These are phyloP conservation scores for Platynereis dumerilii DNA, from an alignment of 2,888 invertebrate genomes.

Conservation along the genomic window DNA sequence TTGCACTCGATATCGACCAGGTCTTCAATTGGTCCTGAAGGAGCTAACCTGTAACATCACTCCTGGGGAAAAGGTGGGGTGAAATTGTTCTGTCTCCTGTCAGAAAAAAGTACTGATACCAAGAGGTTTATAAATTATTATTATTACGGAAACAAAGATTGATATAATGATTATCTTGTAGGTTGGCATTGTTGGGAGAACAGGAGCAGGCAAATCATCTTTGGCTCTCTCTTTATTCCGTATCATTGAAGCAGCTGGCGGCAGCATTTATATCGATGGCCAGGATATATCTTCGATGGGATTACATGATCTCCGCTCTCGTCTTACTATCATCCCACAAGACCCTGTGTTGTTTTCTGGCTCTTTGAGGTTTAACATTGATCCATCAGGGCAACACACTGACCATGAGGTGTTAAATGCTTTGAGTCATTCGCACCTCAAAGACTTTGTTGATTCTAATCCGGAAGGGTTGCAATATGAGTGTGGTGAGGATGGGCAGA, in stretches of 20 bases:
- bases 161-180: background rate
- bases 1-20: constrained; percentile 56
- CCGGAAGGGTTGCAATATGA: constrained; percentile 47
- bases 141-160: too few relatives aligned
- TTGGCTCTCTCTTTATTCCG: constrained; percentile 6
- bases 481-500: constrained; percentile 59
- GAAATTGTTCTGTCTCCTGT: too few relatives aligned
- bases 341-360: constrained; percentile 61
- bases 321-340: constrained; percentile 45
- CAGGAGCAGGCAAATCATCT: background rate
- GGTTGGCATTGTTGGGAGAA: constrained; percentile 2
- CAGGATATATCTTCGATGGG: background rate
- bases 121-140: too few relatives aligned
- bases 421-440: constrained; percentile 58
- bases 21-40: constrained; percentile 59
- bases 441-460: constrained; percentile 48
- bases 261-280: background rate
- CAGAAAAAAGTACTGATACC: too few relatives aligned
- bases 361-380: constrained; percentile 60
- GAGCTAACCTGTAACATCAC: constrained; percentile 51
- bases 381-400: constrained; percentile 56
- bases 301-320: constrained; percentile 42
- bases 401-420: constrained; percentile 57
- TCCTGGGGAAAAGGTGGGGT: constrained; percentile 57
- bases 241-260: constrained; percentile 12